A percentile compares a stretch with the other conserved stretches of the same genome.
These are phyloP conservation scores for Dioctria linearis DNA, from an alignment of 2,888 invertebrate genomes.

Conservation along the genomic window DNA sequence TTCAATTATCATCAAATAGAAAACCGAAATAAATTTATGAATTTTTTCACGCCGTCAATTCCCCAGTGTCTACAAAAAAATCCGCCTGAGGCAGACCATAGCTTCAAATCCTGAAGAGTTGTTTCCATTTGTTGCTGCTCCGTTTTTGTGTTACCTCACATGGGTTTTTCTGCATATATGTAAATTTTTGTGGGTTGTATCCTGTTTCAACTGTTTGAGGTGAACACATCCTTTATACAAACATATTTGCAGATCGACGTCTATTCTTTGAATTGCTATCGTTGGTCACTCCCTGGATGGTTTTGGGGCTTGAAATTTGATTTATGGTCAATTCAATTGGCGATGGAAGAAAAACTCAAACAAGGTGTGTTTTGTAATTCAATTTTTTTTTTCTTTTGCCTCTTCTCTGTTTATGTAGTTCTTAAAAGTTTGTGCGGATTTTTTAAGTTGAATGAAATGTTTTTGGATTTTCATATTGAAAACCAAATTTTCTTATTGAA, in stretches of 20 bases:
- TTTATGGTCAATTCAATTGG: constrained; percentile 41
- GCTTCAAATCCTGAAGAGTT: neutral
- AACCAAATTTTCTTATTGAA: no score
- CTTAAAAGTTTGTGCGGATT: no score
- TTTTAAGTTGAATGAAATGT: no score
- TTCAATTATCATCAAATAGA: constrained; percentile 51
- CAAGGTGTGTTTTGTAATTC: constrained; percentile 6
- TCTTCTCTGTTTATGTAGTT: neutral
- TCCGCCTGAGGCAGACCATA: neutral
- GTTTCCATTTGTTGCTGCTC: neutral
- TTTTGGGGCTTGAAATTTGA: constrained; percentile 24
- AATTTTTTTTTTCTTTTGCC: constrained; percentile 9
- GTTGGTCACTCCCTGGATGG: neutral
- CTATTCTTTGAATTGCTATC: constrained; percentile 28
- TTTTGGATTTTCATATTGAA: no score
- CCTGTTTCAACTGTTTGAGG: neutral
- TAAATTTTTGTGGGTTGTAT: constrained; percentile 11
- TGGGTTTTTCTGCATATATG: constrained; percentile 23
- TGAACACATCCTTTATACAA: constrained; percentile 13
- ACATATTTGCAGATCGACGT: constrained; percentile 31
- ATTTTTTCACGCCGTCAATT: constrained; percentile 22
- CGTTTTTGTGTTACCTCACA: neutral
- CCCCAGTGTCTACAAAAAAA: constrained; percentile 27
- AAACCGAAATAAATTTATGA: constrained; percentile 11
- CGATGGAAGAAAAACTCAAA: neutral